These are phyloP conservation scores for Drosophila ficusphila DNA, from an alignment of 1,140 invertebrate species.

Conservation along the genomic window DNA sequence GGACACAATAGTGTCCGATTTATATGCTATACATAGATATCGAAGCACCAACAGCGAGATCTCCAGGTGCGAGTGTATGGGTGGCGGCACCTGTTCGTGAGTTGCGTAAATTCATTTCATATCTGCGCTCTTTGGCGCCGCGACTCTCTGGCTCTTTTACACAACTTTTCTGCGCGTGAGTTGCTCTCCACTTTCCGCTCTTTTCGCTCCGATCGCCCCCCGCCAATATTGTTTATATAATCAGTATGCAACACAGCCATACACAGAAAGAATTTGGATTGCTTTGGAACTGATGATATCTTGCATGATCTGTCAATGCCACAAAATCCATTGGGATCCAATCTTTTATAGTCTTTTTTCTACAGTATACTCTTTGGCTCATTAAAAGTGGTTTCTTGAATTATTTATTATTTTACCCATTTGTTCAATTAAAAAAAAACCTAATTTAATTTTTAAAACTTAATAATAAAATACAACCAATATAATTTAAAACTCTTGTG, in stretches of 20 bases:
- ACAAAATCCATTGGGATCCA: too few species aligned
- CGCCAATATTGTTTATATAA: slow-evolving; percentile 24
- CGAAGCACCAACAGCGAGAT: neutral
- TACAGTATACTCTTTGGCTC: neutral
- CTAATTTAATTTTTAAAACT: too few species aligned
- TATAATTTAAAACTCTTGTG: too few species aligned
- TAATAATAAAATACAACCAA: too few species aligned
- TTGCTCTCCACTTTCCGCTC: slow-evolving; percentile 37
- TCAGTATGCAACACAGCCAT: neutral
- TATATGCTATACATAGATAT: slow-evolving; percentile 42
- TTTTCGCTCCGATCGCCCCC: neutral
- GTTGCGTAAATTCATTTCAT: slow-evolving; percentile 47
- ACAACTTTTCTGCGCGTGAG: slow-evolving; percentile 57
- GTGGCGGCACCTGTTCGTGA: slow-evolving; percentile 56
- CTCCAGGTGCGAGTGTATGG: slow-evolving; percentile 17
- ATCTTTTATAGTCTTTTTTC: too few species aligned
- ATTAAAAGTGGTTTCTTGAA: neutral
- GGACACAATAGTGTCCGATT: slow-evolving; percentile 63
- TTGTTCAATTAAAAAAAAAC: too few species aligned
- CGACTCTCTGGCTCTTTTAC: slow-evolving; percentile 49
- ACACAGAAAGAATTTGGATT: neutral
- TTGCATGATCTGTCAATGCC: neutral
- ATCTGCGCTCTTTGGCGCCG: slow-evolving; percentile 43
- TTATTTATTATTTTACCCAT: too few species aligned
- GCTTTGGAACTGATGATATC: neutral